These are phyloP conservation scores for Daboia siamensis DNA, from an alignment of 2,113 vertebrate genomes.

Conservation along the genomic window DNA sequence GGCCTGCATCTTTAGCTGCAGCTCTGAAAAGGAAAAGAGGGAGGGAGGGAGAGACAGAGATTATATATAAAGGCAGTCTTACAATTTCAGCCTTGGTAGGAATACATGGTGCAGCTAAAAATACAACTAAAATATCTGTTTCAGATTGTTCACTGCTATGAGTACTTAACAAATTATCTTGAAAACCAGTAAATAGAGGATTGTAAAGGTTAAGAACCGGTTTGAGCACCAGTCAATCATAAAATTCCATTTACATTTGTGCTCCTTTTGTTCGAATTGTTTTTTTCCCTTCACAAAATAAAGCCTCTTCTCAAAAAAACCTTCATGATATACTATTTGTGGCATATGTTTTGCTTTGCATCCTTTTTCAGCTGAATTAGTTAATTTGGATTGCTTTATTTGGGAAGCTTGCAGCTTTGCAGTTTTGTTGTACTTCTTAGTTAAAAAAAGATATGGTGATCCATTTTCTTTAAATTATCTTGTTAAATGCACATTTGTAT, in stretches of 20 bases:
- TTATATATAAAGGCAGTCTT: constrained; percentile 40
- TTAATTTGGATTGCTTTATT: not conserved
- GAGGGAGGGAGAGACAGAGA: constrained; percentile 23
- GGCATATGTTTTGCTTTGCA: not conserved
- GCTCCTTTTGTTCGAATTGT: not conserved
- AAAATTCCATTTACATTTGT: not conserved
- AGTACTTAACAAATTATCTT: not conserved
- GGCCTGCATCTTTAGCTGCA: constrained; percentile 58
- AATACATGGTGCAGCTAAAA: constrained; percentile 39
- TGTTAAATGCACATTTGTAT: not conserved
- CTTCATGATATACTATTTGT: no score
- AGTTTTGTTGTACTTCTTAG: not conserved
- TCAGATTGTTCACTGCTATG: not conserved
- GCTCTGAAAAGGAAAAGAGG: constrained; percentile 33
- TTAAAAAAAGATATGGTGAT: not conserved
- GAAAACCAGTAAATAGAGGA: not conserved
- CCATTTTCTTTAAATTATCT: not conserved
- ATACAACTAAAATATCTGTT: constrained; percentile 39
- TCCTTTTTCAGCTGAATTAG: not conserved
- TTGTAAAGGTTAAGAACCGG: not conserved
- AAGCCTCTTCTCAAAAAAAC: not conserved
- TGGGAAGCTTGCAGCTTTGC: no score
- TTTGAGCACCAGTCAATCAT: not conserved
- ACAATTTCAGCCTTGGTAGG: constrained; percentile 24
- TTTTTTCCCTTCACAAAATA: not conserved